Conservation (phyloP, 2,113 vertebrate species). For the Cyphomyrus plagiostoma region DNA sequence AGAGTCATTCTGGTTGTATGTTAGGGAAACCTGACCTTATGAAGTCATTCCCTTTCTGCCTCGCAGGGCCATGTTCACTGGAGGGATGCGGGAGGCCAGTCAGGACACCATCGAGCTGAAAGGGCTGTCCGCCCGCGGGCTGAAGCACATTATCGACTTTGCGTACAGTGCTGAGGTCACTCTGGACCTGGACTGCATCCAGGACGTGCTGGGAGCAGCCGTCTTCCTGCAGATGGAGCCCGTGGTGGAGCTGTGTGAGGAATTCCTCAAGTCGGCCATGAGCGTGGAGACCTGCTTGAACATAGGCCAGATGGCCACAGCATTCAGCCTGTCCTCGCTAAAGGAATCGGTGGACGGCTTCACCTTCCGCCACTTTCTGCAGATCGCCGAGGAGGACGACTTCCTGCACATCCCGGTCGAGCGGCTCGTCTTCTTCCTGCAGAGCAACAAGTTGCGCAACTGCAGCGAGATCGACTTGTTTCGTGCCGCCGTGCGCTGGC, state of each 20-base stretch:
- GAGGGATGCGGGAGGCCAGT: constrained; percentile 88
- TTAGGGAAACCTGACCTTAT: not conserved
- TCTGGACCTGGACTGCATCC: constrained; percentile 88
- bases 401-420: constrained; percentile 90
- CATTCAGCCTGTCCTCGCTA: constrained; percentile 86
- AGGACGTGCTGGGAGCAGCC: constrained; percentile 91
- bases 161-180: constrained; percentile 94
- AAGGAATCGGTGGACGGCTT: constrained; percentile 89
- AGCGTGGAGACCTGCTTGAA: constrained; percentile 93
- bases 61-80: constrained; percentile 94
- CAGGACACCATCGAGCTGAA: constrained; percentile 88
- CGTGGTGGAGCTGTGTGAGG: constrained; percentile 90
- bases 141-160: constrained; percentile 93
- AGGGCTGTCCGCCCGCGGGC: constrained; percentile 81
- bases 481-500: constrained; percentile 81
- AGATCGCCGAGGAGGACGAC: constrained; percentile 90
- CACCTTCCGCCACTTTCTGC: constrained; percentile 90
- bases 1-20: not conserved
- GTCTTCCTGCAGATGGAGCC: constrained; percentile 97
- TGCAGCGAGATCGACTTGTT: constrained; percentile 91
- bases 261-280: constrained; percentile 95
- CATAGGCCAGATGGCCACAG: constrained; percentile 95
- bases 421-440: constrained; percentile 88
- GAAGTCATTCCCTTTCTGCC: constrained; percentile 17
- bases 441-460: constrained; percentile 89